Evolutionary conservation across 2,888 invertebrate species (phyloP).

Genomic region (Dorcus parallelipipedus): DNA sequence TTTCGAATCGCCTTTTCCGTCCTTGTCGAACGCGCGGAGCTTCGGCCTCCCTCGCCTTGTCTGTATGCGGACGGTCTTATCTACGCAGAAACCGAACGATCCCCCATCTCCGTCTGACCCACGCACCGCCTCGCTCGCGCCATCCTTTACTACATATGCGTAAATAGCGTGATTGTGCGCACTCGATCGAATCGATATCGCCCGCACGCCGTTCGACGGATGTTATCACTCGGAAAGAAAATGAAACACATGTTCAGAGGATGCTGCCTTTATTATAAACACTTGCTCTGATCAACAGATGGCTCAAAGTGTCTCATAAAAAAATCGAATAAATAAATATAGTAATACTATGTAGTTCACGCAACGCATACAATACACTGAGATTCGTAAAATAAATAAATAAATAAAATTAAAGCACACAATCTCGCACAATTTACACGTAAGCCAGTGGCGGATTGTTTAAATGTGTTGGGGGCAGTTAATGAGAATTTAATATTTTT

Average conservation of each 20-base stretch:
- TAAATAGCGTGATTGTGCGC: slow-evolving; percentile 26
- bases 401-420: too few relatives aligned
- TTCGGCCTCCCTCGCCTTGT: not conserved
- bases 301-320: too few relatives aligned
- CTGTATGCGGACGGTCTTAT: slow-evolving; percentile 18
- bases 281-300: too few relatives aligned
- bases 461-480: too few relatives aligned
- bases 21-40: slow-evolving; percentile 8
- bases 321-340: too few relatives aligned
- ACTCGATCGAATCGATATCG: slow-evolving; percentile 21
- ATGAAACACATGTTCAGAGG: not conserved
- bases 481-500: too few relatives aligned
- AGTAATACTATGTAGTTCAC: too few relatives aligned
- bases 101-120: slow-evolving; percentile 17
- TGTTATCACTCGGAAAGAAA: not conserved
- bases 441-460: too few relatives aligned
- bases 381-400: too few relatives aligned
- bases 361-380: too few relatives aligned
- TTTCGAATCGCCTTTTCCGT: slow-evolving; percentile 17
- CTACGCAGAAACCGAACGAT: slow-evolving; percentile 6
- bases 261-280: too few relatives aligned
- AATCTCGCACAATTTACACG: too few relatives aligned
- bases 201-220: not conserved
- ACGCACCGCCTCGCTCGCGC: slow-evolving; percentile 9
- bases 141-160: slow-evolving; percentile 25